Percentiles rank a stretch among this genome's conserved stretches.
Conservation (phyloP, 2,797 vertebrate genomes). For the Falco peregrinus region DNA sequence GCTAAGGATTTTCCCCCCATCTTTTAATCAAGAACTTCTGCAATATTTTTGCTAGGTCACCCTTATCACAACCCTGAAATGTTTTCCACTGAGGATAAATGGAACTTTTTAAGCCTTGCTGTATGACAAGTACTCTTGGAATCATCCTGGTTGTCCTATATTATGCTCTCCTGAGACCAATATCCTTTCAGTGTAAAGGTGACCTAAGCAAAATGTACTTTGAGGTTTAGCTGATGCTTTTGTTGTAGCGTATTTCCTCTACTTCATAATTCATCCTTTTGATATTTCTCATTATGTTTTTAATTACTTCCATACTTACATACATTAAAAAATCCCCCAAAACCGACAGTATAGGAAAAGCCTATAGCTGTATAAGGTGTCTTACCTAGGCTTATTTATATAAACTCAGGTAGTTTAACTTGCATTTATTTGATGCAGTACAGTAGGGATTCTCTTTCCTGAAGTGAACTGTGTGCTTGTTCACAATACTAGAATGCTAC, state of each 20-base stretch:
- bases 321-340: background rate
- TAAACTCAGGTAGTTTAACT: background rate
- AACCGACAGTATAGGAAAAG: background rate
- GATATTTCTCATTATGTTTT: background rate
- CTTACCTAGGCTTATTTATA: background rate
- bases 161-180: background rate
- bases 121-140: background rate
- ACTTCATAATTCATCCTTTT: background rate
- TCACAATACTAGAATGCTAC: background rate
- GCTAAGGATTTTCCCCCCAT: background rate
- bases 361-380: background rate
- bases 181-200: constrained; percentile 29
- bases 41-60: constrained; percentile 23
- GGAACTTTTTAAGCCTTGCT: constrained; percentile 4
- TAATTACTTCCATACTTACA: background rate
- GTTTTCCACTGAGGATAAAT: constrained; percentile 19
- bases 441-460: background rate
- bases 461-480: background rate
- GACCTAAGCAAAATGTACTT: constrained; percentile 37
- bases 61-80: background rate
- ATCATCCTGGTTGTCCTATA: constrained; percentile 20
- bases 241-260: background rate
- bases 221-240: constrained; percentile 8
- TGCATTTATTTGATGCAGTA: background rate
- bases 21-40: background rate